These are phyloP conservation scores for Clytia hemisphaerica DNA, from an alignment of 30 jellyfish, hydroid and myxozoan species.

Conservation along the genomic window DNA sequence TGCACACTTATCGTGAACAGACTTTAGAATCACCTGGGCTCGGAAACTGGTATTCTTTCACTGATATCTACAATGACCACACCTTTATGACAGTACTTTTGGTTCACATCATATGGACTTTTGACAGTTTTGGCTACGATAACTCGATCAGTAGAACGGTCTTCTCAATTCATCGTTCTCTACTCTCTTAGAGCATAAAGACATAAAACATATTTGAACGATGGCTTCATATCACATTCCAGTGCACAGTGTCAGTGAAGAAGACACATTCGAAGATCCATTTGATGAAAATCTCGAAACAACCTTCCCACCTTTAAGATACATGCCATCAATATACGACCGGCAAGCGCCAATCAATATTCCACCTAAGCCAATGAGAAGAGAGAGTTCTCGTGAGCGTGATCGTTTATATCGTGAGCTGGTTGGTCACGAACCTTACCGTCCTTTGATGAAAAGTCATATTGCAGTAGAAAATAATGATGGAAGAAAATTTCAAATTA, in stretches of 20 bases:
- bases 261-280: slow-evolving; percentile 28
- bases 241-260: background rate
- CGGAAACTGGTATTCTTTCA: no score
- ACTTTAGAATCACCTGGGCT: no score
- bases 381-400: slow-evolving; percentile 28
- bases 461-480: background rate
- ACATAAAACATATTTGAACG: no score
- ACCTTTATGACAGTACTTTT: no score
- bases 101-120: no score
- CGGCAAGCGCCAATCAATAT: background rate
- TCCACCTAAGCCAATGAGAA: background rate
- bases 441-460: background rate
- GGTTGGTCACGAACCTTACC: slow-evolving; percentile 41
- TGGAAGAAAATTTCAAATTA: slow-evolving; percentile 1
- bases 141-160: no score
- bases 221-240: slow-evolving; percentile 25
- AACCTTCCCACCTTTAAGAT: slow-evolving; percentile 48
- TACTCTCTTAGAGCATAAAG: no score
- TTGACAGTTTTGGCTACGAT: no score
- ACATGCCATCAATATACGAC: slow-evolving; percentile 12
- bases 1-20: no score
- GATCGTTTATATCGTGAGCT: slow-evolving; percentile 27
- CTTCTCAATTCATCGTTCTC: no score
- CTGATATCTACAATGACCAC: no score
- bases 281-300: slow-evolving; percentile 26